phyloP scores from a whole-genome alignment of 30 jellyfish, hydroid and myxozoan species.

The Hydractinia symbiolongicarpus region DNA sequence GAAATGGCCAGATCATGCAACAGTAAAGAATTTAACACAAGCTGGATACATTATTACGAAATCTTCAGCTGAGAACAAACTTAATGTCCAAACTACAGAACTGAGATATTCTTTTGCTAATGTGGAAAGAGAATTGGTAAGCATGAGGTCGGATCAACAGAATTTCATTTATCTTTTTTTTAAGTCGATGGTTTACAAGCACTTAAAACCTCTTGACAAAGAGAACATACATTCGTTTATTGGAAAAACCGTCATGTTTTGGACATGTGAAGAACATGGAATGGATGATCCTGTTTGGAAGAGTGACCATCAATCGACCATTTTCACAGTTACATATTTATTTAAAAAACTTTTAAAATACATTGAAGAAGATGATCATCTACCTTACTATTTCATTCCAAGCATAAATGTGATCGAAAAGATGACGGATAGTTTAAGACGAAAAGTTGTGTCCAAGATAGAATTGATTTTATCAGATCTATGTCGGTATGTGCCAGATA shows the following conservation, averaged over 20 bases:
- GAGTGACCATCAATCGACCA: neutral
- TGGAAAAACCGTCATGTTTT: constrained; percentile 25
- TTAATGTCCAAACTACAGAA: neutral
- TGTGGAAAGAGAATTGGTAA: constrained; percentile 24
- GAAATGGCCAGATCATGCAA: constrained; percentile 8
- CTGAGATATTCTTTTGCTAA: constrained; percentile 24
- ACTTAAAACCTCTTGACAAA: constrained; percentile 16
- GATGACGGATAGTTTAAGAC: neutral
- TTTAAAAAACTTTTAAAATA: neutral
- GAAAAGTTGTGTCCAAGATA: neutral
- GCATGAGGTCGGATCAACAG: constrained; percentile 7
- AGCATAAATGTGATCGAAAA: constrained; percentile 15
- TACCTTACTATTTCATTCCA: constrained; percentile 9
- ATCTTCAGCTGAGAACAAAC: constrained; percentile 13
- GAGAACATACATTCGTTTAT: constrained; percentile 12
- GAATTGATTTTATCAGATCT: neutral
- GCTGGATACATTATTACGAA: constrained; percentile 12
- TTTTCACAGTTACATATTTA: neutral
- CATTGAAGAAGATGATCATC: neutral
- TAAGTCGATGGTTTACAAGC: constrained; percentile 24
- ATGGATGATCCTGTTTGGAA: constrained; percentile 28
- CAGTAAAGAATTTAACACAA: neutral
- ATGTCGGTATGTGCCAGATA: neutral
- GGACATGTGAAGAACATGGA: constrained; percentile 19
- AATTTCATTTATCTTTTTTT: constrained; percentile 14